These are phyloP conservation scores for Wiebesia pumilae DNA, from an alignment of 1,140 invertebrate genomes.

Conservation along the genomic window DNA sequence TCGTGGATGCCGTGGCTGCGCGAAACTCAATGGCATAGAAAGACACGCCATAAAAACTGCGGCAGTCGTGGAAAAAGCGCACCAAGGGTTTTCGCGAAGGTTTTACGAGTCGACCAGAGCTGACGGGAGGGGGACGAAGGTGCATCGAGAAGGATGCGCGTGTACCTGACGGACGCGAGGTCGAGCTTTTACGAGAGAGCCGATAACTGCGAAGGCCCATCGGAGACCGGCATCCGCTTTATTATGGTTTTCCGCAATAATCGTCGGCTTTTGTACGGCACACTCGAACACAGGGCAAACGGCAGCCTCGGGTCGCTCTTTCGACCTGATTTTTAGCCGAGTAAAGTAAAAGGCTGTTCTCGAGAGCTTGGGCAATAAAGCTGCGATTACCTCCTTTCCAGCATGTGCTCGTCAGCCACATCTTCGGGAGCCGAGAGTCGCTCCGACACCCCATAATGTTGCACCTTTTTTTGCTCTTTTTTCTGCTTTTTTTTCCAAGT, in stretches of 20 bases:
- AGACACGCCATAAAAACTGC: neutral
- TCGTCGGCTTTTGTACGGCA: conserved; percentile 36
- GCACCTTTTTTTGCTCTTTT: conserved; percentile 24
- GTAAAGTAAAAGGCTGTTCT: neutral
- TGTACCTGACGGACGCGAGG: conserved; percentile 37
- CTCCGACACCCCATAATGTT: conserved; percentile 8
- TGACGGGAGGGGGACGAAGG: neutral
- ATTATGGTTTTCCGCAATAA: conserved; percentile 60
- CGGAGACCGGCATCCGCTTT: conserved; percentile 40
- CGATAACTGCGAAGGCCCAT: no score
- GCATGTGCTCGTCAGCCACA: neutral
- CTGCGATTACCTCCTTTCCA: conserved; percentile 11
- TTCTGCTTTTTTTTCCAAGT: neutral
- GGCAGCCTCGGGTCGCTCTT: no score
- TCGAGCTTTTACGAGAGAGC: conserved; percentile 27
- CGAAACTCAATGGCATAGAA: neutral
- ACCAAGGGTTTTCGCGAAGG: conserved; percentile 16
- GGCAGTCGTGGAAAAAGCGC: conserved; percentile 9
- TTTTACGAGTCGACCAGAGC: neutral
- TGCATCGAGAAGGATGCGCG: neutral
- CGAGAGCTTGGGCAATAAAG: conserved; percentile 8
- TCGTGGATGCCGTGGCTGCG: neutral
- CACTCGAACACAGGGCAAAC: neutral
- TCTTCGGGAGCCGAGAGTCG: neutral
- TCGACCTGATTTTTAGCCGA: conserved; percentile 36